These are phyloP conservation scores for Parapristionchus giblindavisi DNA, from an alignment of 2,888 invertebrate genomes.

Conservation along the genomic window DNA sequence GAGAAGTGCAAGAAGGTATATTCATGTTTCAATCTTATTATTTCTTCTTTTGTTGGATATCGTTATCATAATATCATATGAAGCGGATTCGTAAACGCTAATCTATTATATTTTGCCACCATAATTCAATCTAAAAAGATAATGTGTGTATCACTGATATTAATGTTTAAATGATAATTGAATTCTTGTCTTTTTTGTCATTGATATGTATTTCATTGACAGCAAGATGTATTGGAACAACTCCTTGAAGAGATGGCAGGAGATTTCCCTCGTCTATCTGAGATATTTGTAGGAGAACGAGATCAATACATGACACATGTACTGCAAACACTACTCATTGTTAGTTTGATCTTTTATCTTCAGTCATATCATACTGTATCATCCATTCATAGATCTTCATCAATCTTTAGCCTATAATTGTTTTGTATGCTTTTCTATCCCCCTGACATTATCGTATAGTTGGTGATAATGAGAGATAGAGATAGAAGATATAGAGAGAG, in stretches of 20 bases:
- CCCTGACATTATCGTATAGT: too few relatives aligned
- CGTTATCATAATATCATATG: neutral
- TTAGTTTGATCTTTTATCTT: neutral
- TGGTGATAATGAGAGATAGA: too few relatives aligned
- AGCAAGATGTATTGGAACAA: slow-evolving; percentile 78
- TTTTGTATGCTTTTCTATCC: too few relatives aligned
- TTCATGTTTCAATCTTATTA: slow-evolving; percentile 75
- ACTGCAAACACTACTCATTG: slow-evolving; percentile 50
- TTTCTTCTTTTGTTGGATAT: neutral
- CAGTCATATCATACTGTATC: neutral
- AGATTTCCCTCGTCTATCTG: slow-evolving; percentile 59
- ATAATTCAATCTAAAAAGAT: neutral
- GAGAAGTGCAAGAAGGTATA: slow-evolving; percentile 86
- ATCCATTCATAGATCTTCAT: neutral
- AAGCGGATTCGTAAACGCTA: neutral
- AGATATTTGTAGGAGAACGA: slow-evolving; percentile 89
- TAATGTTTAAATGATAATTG: neutral
- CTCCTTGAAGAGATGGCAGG: slow-evolving; percentile 87
- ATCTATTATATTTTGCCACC: neutral
- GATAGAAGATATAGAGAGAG: neutral
- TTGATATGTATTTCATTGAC: slow-evolving; percentile 26
- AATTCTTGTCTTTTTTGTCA: neutral
- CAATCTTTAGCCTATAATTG: too few relatives aligned
- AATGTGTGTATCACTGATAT: neutral
- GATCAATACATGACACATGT: slow-evolving; percentile 86